Base-by-base conservation (phyloP, 2,888 invertebrate genomes). In the Diarsia mendica region DNA sequence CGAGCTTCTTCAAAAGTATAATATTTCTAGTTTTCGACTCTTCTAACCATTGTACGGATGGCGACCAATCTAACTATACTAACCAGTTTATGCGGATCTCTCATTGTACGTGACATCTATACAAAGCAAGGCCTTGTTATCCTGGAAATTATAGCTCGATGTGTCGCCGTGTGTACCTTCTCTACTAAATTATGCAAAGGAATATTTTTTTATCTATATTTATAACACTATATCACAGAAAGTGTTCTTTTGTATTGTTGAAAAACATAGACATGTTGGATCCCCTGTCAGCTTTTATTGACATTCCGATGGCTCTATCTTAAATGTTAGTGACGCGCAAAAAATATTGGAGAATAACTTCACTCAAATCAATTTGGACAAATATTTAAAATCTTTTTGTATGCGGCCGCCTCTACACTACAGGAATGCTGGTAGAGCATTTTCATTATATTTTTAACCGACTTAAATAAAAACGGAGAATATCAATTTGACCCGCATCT, bases 231-330 rank as follows among this genome's bases (percentile, higher is more conserved):
- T 33, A 51, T 55, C 23, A 33, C 46, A 72, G 53, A 65, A 46
- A 44, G 9, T 53, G 10, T 48, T 18, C 28, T 67, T 55, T 63
- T 67, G 20, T 28, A 46, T 58, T 28, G 6, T 49, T 20, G 13
- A 20, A 75, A 67, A 69, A 33, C 13, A n/a, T n/a, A 46, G 20
- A 60, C 2, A 60, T 44, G 58, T 49, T 68, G 20, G n/a, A 55
- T 18, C 68, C 75, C 68, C 49, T 75, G 51, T 79, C 79, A 79
- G 48, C 9, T 68, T 39, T 68, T 64, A 53, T 66, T 70, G 80
- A 70, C 67, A 70, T 44, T 58, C 13, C 13, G 51, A 63, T 67
- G 61, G 33, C 44, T 39, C 13, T 67, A 28, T 69, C 51, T 58
- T 8, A 44, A 61, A 28, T 44, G 1, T 48, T 53, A n/a, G 53